A percentile compares a stretch with the other conserved stretches of the same genome.
Evolutionary conservation across 2,888 invertebrate species (phyloP).

Genomic region (Pyrrhia umbra): DNA sequence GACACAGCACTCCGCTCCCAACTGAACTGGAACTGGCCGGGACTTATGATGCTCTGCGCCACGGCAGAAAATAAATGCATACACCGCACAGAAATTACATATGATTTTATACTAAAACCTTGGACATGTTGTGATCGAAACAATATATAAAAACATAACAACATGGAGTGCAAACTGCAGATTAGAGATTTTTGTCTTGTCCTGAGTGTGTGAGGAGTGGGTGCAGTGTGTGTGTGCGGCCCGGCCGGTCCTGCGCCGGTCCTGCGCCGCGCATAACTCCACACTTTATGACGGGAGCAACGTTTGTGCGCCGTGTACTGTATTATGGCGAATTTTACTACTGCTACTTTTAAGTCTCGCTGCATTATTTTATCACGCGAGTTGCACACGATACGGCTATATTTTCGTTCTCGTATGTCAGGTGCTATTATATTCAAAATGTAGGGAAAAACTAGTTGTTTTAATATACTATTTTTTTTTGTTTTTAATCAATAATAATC

Average conservation of each 20-base stretch:
- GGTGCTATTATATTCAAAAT: not conserved
- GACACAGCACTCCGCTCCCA: conserved; percentile 12
- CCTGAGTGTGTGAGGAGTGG: not conserved
- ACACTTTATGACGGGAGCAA: conserved; percentile 57
- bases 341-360: conserved; percentile 41
- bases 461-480: not conserved
- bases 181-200: not conserved
- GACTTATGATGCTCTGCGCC: conserved; percentile 16
- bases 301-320: conserved; percentile 40
- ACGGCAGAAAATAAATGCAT: not conserved
- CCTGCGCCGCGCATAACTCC: conserved; percentile 46
- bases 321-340: conserved; percentile 38
- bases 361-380: conserved; percentile 39
- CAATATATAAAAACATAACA: not conserved
- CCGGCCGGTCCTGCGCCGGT: conserved; percentile 10
- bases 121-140: not conserved
- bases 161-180: not conserved
- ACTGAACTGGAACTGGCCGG: conserved; percentile 14
- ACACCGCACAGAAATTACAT: conserved; percentile 4
- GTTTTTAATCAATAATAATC: conserved; percentile 25
- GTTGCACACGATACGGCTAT: not conserved
- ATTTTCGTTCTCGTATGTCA: conserved; percentile 5
- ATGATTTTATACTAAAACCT: too few relatives aligned
- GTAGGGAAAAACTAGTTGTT: not conserved
- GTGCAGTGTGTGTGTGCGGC: not conserved